Base-by-base conservation (phyloP, 2,797 vertebrate species). In the Parambassis ranga region DNA sequence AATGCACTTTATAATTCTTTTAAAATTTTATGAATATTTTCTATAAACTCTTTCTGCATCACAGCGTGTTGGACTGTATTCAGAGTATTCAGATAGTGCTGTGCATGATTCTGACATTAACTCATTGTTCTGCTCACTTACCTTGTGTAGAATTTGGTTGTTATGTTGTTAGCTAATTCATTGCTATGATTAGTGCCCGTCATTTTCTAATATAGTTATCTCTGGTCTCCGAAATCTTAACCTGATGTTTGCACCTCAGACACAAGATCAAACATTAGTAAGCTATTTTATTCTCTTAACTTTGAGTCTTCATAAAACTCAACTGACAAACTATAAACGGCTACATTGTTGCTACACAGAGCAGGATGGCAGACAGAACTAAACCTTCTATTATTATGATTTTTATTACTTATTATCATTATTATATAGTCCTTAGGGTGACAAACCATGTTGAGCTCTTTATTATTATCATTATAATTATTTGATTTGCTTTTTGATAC, bases 1-100 rank as follows among this genome's bases (percentile, higher is more conserved):
- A n/a, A 30, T 58, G 75, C 67, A 78, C 67, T 75, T 77, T 62
- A 65, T 30, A 19, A 5, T 3, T 52, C 19, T 23, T 18, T 53
- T 53, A n/a, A n/a, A n/a, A n/a, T n/a, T n/a, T n/a, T n/a, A n/a
- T n/a, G n/a, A n/a, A n/a, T n/a, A n/a, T n/a, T n/a, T 26, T 36
- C 14, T 27, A 10, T 19, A 2, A 28, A 28, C 31, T 24, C 1
- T 28, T 2, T 52, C n/a, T n/a, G n/a, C n/a, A n/a, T n/a, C 19
- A 22, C 38, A 38, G 14, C 9, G 6, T 47, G 27, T 38, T 14
- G n/a, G n/a, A 7, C 3, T 22, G 14, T 14, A 3, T 16, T 2
- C 7, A 4, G 5, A 28, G 3, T n/a, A 7, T 30, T 36, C 4
- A 7, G 10, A 42, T n/a, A 16, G 8, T 9, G 10, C 4, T 15